These are phyloP conservation scores for Chaetoderma sp. DNA, from an alignment of 2,888 invertebrate species.

Conservation along the genomic window DNA sequence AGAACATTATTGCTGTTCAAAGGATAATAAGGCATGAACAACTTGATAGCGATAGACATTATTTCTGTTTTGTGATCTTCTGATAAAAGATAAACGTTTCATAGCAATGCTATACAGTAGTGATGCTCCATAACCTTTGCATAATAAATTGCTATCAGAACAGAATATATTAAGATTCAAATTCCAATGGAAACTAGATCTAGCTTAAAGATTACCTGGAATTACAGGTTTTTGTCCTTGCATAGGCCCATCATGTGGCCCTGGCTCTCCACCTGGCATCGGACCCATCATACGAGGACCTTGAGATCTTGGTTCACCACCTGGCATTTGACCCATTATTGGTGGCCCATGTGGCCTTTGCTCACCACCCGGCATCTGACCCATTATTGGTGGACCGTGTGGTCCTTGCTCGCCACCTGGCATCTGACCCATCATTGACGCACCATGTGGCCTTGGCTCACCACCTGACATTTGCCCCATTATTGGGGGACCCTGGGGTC, in stretches of 20 bases:
- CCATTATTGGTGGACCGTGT: background rate
- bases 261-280: constrained; percentile 3
- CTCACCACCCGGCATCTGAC: background rate
- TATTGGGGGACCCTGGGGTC: background rate
- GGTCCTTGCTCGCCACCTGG: background rate
- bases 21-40: no score
- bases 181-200: no score
- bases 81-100: no score
- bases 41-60: no score
- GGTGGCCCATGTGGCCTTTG: constrained; percentile 1
- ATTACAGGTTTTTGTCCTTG: constrained; percentile 11
- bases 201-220: background rate
- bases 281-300: constrained; percentile 21
- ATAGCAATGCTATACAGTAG: no score
- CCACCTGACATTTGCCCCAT: background rate
- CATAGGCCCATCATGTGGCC: background rate
- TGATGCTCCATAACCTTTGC: no score
- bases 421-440: background rate
- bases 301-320: background rate
- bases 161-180: no score
- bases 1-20: no score
- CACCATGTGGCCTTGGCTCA: background rate
- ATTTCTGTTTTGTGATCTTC: no score
- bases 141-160: no score
- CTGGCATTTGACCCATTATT: constrained; percentile 13